Evolutionary conservation across 2,113 vertebrate species (phyloP), one percentile per base, ranked within the genome.

Genomic region (Hypocryptadius cinnamomeus): DNA sequence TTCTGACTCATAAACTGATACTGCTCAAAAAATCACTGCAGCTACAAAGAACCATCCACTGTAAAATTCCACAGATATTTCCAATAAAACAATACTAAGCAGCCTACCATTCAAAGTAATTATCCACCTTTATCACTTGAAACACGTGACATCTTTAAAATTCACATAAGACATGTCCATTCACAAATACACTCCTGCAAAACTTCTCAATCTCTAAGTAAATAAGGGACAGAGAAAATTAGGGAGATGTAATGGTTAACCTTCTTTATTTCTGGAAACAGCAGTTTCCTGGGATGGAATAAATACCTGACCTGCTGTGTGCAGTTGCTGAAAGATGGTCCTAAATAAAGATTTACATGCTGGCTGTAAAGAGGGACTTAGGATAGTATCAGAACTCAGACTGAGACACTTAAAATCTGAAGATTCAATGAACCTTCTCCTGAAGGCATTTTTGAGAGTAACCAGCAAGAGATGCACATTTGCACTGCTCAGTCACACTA

Each of bases 21-120:
- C 80, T 79, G 90, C 80, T 95, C 84, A 86, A 96, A 97, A 96
- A 97, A 96, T 90, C 87, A 94, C 87, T 92, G 94, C 17, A 37
- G 81, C 82, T 95, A 94, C 74, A 86, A 96, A 95, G 91, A 94
- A 91, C 31, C 33, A 96, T 73, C 47, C 79, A 84, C 44, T 70
- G 37, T 80, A 95, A 93, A 96, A 96, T 96, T 96, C 93, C 92
- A 54, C 40, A 95, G 63, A 92, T 93, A 87, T 44, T 93, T 96
- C 68, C 87, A 94, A 40, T 40, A 13, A 40, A 40, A 40, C 40
- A 40, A 40, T 40, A 40, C 40, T 40, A 40, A 40, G 60, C 57
- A 94, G 83, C 33, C 37, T 84, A 85, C 48, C 59, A 90, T 12
- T 39, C 11, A 79, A 77, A 85, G 39, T 3, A 60, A n/a, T 72